Evolutionary conservation across 2,113 vertebrate genomes (phyloP), one percentile per base, ranked within the genome.

Genomic region (Etheostoma spectabile): DNA sequence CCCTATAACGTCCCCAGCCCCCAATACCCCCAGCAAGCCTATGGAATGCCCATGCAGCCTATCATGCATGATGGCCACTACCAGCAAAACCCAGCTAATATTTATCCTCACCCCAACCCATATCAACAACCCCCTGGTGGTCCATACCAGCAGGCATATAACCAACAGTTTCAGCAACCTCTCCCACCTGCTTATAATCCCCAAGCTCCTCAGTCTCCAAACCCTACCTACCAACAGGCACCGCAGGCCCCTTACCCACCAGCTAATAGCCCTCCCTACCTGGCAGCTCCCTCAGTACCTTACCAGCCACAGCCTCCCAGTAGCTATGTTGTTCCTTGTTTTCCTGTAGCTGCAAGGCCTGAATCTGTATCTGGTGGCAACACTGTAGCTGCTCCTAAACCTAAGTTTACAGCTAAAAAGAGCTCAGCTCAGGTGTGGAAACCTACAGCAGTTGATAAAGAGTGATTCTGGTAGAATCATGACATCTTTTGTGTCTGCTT

Each of bases 321-420:
- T 81, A 86, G 90, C 21, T 96, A 90, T 10, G 90, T 91, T 75
- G 93, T 93, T 49, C 84, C 89, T 18, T 90, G 85, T 68, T 94
- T 93, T 61, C 94, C 96, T 6, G 76, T 95, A n/a, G 96, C 95
- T 79, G 92, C 95, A 56, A 97, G 95, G 94, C 95, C 95, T 51
- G 96, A 96, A 82, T 93, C 95, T 38, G 88, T 12, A 63, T 85
- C 91, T 85, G 79, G 91, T 91, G 12, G 95, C 52, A 93, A 92
- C 72, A 74, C 94, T 82, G 90, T 82, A 85, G 93, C 96, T 79
- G 96, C 97, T 76, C 98, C 98, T 0, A 96, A 96, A 94, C 98
- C 98, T 74, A 99, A 96, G 88, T 99, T 99, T 92, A 98, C 96
- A 45, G 98, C 98, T 84, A 99, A 98, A 95, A 99, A 97, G 93